A percentile compares a stretch with the other conserved stretches of the same genome.
Conservation (phyloP, 1,140 invertebrate genomes). For the Mercenaria mercenaria region DNA sequence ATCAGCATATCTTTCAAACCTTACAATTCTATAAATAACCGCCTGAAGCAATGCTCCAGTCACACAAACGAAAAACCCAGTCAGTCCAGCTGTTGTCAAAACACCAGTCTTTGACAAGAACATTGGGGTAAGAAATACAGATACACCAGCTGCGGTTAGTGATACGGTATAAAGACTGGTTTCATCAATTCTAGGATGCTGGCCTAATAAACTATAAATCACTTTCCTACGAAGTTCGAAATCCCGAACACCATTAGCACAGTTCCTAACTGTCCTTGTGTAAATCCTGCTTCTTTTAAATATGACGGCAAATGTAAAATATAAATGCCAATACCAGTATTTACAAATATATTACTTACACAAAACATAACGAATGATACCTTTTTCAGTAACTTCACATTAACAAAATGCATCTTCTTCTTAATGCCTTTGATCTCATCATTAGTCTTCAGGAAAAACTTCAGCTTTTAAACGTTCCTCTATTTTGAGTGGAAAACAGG, state of each 20-base stretch:
- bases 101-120: background rate
- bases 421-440: background rate
- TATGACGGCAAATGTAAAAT: conserved; percentile 38
- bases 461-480: background rate
- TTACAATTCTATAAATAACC: conserved; percentile 29
- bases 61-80: conserved; percentile 41
- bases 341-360: conserved; percentile 19
- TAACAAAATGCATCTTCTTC: background rate
- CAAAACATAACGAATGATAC: conserved; percentile 13
- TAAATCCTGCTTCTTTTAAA: conserved; percentile 14
- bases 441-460: too few species aligned
- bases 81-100: background rate
- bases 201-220: conserved; percentile 10
- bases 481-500: background rate
- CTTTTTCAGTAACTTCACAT: background rate
- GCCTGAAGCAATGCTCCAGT: conserved; percentile 27
- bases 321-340: background rate
- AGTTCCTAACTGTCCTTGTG: background rate
- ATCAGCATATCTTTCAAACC: conserved; percentile 29
- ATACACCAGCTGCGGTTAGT: background rate
- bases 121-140: background rate
- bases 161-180: background rate
- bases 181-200: background rate
- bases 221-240: conserved; percentile 13
- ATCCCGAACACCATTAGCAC: conserved; percentile 17